Evolutionary conservation across 2,888 invertebrate genomes (phyloP).

Genomic region (Hydrotaea cyrtoneurina): DNA sequence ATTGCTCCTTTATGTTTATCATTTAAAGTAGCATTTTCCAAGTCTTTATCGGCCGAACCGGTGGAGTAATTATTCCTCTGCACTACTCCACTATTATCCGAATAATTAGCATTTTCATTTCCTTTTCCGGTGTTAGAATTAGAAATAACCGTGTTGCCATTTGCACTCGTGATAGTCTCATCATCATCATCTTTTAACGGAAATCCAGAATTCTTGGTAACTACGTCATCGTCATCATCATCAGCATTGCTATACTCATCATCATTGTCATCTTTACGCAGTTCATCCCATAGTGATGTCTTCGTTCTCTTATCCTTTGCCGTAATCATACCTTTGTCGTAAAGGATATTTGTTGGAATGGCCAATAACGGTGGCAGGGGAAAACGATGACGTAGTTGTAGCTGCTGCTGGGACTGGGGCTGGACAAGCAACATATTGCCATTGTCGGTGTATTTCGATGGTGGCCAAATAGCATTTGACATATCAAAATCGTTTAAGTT

Average conservation of each 20-base stretch:
- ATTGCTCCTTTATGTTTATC: neutral
- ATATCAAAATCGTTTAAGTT: slow-evolving; percentile 61
- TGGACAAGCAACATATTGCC: neutral
- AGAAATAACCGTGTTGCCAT: slow-evolving; percentile 51
- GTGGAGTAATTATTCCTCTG: slow-evolving; percentile 53
- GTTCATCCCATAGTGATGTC: slow-evolving; percentile 3
- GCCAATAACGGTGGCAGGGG: neutral
- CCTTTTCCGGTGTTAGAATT: slow-evolving; percentile 48
- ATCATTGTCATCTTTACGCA: neutral
- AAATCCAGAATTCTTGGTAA: slow-evolving; percentile 52
- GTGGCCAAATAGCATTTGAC: slow-evolving; percentile 60
- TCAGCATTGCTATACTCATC: neutral
- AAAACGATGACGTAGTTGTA: slow-evolving; percentile 54
- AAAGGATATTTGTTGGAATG: slow-evolving; percentile 51
- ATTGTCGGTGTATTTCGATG: slow-evolving; percentile 13
- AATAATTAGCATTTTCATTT: slow-evolving; percentile 62
- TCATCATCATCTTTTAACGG: slow-evolving; percentile 48
- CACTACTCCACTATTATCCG: slow-evolving; percentile 44
- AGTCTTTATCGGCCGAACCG: slow-evolving; percentile 20
- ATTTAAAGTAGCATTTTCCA: slow-evolving; percentile 4
- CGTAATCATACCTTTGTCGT: slow-evolving; percentile 39
- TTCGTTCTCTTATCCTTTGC: slow-evolving; percentile 23
- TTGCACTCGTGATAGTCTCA: slow-evolving; percentile 4
- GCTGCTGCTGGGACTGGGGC: neutral
- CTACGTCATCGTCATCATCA: slow-evolving; percentile 1